These are phyloP conservation scores for Rhagonycha lutea DNA, from an alignment of 2,888 invertebrate species.

Conservation along the genomic window DNA sequence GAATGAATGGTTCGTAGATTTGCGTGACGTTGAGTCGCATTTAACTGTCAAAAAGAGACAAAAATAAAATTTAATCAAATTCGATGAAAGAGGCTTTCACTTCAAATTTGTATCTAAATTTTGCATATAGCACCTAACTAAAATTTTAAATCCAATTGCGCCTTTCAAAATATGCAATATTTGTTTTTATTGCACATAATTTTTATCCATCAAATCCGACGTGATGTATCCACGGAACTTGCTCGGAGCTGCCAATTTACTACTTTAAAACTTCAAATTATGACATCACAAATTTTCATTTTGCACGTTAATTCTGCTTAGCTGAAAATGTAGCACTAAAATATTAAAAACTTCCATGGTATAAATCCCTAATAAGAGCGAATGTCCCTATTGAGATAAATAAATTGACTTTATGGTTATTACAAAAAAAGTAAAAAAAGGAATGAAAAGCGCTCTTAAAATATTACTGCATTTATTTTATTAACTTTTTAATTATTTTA, in stretches of 20 bases:
- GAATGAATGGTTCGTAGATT: neutral
- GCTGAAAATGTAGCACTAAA: neutral
- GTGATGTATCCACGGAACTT: neutral
- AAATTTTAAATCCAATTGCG: neutral
- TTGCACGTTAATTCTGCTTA: neutral
- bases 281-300: neutral
- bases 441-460: neutral
- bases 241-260: neutral
- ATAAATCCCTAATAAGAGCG: conserved; percentile 10
- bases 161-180: neutral
- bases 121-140: neutral
- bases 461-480: neutral
- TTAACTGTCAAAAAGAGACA: neutral
- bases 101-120: neutral
- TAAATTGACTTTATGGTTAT: conserved; percentile 5
- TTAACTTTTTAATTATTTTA: neutral
- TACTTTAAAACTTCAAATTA: no score
- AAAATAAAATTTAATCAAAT: neutral
- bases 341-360: conserved; percentile 1
- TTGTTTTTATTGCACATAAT: neutral
- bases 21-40: neutral
- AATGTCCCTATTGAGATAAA: conserved; percentile 4
- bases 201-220: neutral
- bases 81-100: neutral
- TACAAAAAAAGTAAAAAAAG: no score